Evolutionary conservation across 2,888 invertebrate genomes (phyloP).

Genomic region (Phaonia tiefii): DNA sequence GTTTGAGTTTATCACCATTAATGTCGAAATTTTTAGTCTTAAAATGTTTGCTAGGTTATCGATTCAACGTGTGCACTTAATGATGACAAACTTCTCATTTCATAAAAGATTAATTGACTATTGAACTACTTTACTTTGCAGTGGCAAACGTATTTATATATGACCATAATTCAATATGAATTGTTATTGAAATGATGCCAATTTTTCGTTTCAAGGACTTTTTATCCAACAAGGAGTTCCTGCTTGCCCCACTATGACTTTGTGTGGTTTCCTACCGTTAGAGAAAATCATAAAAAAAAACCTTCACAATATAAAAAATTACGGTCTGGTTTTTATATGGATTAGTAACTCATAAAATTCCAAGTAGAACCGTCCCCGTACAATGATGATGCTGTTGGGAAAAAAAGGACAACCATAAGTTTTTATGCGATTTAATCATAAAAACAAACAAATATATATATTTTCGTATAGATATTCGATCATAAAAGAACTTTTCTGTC

Average conservation of each 20-base stretch:
- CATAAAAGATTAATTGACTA: too few species aligned
- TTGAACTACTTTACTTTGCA: too few species aligned
- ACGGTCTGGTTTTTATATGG: background rate
- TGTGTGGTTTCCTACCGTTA: background rate
- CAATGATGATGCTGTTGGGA: background rate
- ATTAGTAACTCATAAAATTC: conserved; percentile 18
- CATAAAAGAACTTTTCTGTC: background rate
- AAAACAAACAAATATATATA: background rate
- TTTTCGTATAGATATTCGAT: conserved; percentile 1
- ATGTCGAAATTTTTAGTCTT: too few species aligned
- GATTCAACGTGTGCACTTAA: too few species aligned
- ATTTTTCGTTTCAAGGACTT: background rate
- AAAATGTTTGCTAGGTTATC: too few species aligned
- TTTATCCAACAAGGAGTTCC: background rate
- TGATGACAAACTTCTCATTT: too few species aligned
- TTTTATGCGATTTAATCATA: conserved; percentile 8
- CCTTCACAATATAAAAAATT: background rate
- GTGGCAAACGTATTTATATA: too few species aligned
- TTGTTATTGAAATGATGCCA: background rate
- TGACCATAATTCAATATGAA: background rate
- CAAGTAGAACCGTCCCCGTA: background rate
- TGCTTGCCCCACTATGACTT: background rate
- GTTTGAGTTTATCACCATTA: too few species aligned
- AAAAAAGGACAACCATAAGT: conserved; percentile 9
- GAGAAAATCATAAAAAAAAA: conserved; percentile 10